Base-by-base conservation (phyloP, 2,888 invertebrate species). In the Esperia sulphurella region DNA sequence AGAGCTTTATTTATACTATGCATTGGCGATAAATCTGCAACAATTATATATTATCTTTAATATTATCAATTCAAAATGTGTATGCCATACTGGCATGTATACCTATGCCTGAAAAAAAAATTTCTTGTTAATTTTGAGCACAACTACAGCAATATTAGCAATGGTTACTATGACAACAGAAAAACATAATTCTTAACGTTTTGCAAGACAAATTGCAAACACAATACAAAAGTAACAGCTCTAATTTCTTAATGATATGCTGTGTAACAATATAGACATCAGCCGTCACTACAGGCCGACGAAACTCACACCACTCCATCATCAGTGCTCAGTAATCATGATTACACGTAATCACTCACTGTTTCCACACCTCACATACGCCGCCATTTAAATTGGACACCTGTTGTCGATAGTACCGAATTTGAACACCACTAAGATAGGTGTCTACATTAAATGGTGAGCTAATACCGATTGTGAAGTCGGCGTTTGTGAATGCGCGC, bases 261-360 rank as follows among this genome's bases (percentile, higher is more conserved):
- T 43, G 47, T 38, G 45, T 14, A 52, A 65, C 66, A 70, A 76
- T 70, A 54, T 65, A 69, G 66, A 65, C 57, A 57, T 64, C 61
- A 55, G 44, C 53, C 54, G 60, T 57, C 57, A 58, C 53, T 53
- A 50, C 49, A 48, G 12, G 12, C 35, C 43, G 45, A 50, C 56
- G 59, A 61, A 59, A 52, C 58, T 49, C 52, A 52, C 58, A 54
- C 64, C 68, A 65, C 55, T 68, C 65, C 54, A 59, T 62, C 61
- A 62, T 9, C 21, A 12, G 28, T 9, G 29, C 21, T 40, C 50
- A 49, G 54, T 55, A 59, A 65, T 59, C 59, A 65, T 75, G 66
- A 75, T 73, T 72, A 66, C 70, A 54, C 56, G 66, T 68, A 70
- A 75, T 75, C 66, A 70, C 62, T 76, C 75, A 73, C 66, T 67